Evolutionary conservation across 2,888 invertebrate species (phyloP).

Genomic region (Eristalinus aeneus): DNA sequence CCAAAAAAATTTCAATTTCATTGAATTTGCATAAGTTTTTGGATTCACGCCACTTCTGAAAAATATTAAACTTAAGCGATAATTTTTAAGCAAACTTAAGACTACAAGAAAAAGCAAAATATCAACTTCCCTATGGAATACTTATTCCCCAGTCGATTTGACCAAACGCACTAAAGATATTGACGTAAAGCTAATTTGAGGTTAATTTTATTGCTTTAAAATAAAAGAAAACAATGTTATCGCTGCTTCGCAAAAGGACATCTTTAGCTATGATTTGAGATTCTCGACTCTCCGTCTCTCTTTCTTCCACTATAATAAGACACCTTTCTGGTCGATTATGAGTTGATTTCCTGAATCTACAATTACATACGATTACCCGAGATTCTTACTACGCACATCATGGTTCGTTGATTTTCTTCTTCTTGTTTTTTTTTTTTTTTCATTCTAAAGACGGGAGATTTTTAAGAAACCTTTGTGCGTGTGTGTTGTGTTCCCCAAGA

Average conservation of each 20-base stretch:
- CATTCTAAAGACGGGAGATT: slow-evolving; percentile 43
- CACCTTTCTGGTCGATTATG: slow-evolving; percentile 41
- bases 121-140: no score
- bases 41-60: background rate
- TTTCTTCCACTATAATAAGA: slow-evolving; percentile 39
- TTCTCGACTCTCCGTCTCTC: background rate
- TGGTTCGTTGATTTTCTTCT: slow-evolving; percentile 44
- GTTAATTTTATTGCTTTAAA: no score
- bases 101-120: no score
- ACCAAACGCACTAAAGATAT: no score
- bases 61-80: background rate
- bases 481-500: background rate
- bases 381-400: slow-evolving; percentile 62
- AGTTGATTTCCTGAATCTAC: slow-evolving; percentile 63
- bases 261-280: background rate
- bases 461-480: slow-evolving; percentile 34
- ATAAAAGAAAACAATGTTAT: background rate
- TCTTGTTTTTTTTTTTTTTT: slow-evolving; percentile 22
- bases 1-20: slow-evolving; percentile 25
- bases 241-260: background rate
- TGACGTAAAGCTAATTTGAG: no score
- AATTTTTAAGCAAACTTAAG: background rate
- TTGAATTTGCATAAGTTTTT: slow-evolving; percentile 16
- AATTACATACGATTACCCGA: slow-evolving; percentile 69
- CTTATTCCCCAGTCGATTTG: no score